Evolutionary conservation across 2,113 vertebrate genomes (phyloP), one percentile per base, ranked within the genome.

Genomic region (Erpornis zantholeuca): DNA sequence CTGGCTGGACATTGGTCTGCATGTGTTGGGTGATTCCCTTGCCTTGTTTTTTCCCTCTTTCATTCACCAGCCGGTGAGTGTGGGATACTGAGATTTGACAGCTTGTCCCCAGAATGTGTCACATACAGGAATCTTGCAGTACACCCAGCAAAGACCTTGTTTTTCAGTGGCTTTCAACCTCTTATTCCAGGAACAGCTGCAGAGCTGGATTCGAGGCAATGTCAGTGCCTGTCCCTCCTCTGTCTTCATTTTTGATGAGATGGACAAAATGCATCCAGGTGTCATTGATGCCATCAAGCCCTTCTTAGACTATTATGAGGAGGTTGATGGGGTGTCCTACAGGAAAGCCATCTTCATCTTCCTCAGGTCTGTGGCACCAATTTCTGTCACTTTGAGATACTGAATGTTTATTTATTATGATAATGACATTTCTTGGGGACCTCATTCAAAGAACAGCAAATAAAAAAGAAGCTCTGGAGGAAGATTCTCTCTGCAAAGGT

Each of bases 231-330:
- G 99, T 24, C 95, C 98, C 2, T 98, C 91, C 40, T 99, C 99
- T 1, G 92, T 99, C 92, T 99, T 99, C 97, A 98, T 99, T 90
- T 99, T 99, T 70, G 99, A 99, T 4, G 99, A 99, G 97, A 99
- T 99, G 99, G 99, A 99, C 80, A 99, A 99, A 88, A 97, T 99
- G 98, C 98, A 99, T 42, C 98, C 99, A 0, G 99, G 99, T 20
- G 82, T 99, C 90, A 99, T 99, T 5, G 99, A 99, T 54, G 97
- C 99, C 68, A 99, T 99, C 89, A 99, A 99, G 73, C 99, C 99
- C 0, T 99, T 98, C 82, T 96, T 99, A 29, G 99, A 99, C 86
- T 99, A 98, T 93, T 99, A 99, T 0, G 98, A 99, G 29, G 97
- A 98, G 63, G 85, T 99, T 19, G 98, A 99, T 3, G 98, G 99